Conservation (phyloP, 2,888 invertebrate species). For the Beris chalybata region DNA sequence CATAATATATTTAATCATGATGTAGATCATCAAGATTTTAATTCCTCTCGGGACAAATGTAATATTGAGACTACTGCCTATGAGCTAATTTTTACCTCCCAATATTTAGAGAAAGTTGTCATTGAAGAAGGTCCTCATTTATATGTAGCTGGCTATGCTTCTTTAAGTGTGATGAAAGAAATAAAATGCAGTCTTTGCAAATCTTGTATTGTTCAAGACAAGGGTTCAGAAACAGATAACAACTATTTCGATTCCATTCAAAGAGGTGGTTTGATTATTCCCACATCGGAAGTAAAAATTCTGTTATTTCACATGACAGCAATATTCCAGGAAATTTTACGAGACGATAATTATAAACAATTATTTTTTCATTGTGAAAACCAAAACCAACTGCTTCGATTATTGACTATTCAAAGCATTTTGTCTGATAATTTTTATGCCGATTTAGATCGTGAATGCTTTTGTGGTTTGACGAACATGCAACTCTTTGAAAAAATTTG, state of each 20-base stretch:
- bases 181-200: not conserved
- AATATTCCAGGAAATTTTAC: not conserved
- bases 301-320: not conserved
- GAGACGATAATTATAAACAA: not conserved
- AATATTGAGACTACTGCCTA: too few relatives aligned
- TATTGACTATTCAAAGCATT: not conserved
- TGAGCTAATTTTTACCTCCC: too few relatives aligned
- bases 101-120: too few relatives aligned
- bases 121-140: not conserved
- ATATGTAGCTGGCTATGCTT: not conserved
- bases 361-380: not conserved
- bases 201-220: not conserved
- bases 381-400: too few relatives aligned
- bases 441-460: not conserved
- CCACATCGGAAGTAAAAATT: not conserved
- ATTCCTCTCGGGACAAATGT: too few relatives aligned
- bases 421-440: not conserved
- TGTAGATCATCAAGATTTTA: not conserved
- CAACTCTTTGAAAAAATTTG: not conserved
- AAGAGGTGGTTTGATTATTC: not conserved
- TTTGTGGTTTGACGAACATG: not conserved
- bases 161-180: not conserved
- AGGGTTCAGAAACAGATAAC: not conserved
- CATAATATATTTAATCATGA: not conserved
- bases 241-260: not conserved